Evolutionary conservation across 2,888 invertebrate species (phyloP).

Genomic region (Drosophila tanythrix): DNA sequence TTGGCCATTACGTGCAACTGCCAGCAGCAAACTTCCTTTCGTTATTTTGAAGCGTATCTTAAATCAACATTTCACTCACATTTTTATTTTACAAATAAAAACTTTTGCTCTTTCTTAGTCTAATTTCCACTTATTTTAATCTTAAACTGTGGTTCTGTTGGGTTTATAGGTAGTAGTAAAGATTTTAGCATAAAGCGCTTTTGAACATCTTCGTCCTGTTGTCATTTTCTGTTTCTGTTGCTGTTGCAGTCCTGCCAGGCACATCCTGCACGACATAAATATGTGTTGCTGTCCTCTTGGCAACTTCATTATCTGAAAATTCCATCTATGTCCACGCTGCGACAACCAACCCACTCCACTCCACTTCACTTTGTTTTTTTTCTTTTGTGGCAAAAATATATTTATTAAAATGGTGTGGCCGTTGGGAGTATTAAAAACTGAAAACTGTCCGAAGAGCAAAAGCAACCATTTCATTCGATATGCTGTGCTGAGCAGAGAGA

Average conservation of each 20-base stretch:
- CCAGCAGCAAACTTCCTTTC: background rate
- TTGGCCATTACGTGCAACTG: conserved; percentile 54
- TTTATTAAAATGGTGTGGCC: conserved; percentile 12
- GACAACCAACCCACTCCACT: background rate
- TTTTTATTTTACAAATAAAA: background rate
- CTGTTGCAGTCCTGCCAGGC: background rate
- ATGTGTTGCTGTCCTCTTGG: conserved; percentile 11
- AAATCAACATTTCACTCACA: background rate
- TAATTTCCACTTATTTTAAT: background rate
- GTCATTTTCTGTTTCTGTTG: background rate
- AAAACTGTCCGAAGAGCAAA: conserved; percentile 16
- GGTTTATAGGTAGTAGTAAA: background rate
- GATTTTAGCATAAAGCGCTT: background rate
- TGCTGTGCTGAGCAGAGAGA: conserved; percentile 50
- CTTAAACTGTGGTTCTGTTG: background rate
- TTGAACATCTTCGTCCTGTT: background rate
- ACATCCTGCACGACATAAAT: conserved; percentile 20
- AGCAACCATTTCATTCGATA: conserved; percentile 52
- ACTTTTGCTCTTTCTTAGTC: background rate
- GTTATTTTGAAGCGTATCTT: background rate
- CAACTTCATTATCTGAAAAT: conserved; percentile 25
- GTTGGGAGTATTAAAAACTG: conserved; percentile 4
- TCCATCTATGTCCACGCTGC: background rate
- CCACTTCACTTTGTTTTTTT: conserved; percentile 22
- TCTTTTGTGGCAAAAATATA: conserved; percentile 10